Conservation (phyloP, 1,140 invertebrate genomes). For the Pseudomyrmex concolor region DNA sequence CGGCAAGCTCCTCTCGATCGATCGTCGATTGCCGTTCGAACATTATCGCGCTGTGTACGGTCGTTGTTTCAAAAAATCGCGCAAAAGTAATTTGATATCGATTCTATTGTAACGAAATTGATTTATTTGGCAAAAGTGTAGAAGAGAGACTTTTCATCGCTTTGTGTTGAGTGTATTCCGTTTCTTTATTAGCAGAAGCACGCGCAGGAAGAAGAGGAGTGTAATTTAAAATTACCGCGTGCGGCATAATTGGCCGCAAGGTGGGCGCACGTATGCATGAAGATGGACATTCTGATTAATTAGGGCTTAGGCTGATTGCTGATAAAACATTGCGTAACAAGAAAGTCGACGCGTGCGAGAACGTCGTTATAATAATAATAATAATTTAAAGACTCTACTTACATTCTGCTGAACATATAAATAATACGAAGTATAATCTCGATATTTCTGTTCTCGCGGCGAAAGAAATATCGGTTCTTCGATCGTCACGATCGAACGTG, state of each 20-base stretch:
- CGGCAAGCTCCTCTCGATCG: not conserved
- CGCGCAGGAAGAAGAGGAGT: conserved; percentile 32
- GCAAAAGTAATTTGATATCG: not conserved
- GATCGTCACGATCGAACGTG: not conserved
- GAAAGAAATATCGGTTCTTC: not conserved
- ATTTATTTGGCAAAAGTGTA: not conserved
- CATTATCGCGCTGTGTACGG: not conserved
- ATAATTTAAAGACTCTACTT: not conserved
- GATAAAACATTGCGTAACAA: not conserved
- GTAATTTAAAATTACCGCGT: conserved; percentile 69
- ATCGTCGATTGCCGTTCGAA: not conserved
- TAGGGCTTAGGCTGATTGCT: conserved; percentile 72
- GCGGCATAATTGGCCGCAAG: conserved; percentile 78
- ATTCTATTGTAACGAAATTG: not conserved
- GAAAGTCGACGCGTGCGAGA: not conserved
- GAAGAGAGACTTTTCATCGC: not conserved
- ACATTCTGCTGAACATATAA: too few species aligned
- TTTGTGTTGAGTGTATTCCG: too few species aligned
- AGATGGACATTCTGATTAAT: conserved; percentile 81
- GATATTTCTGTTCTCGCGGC: not conserved
- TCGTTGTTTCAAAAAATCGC: not conserved
- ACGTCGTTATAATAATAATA: not conserved
- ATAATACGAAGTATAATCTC: too few species aligned
- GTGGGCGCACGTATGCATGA: conserved; percentile 81
- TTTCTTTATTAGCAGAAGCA: not conserved